These are phyloP conservation scores for Lethocerus indicus DNA, from an alignment of 1,140 invertebrate genomes.

Conservation along the genomic window DNA sequence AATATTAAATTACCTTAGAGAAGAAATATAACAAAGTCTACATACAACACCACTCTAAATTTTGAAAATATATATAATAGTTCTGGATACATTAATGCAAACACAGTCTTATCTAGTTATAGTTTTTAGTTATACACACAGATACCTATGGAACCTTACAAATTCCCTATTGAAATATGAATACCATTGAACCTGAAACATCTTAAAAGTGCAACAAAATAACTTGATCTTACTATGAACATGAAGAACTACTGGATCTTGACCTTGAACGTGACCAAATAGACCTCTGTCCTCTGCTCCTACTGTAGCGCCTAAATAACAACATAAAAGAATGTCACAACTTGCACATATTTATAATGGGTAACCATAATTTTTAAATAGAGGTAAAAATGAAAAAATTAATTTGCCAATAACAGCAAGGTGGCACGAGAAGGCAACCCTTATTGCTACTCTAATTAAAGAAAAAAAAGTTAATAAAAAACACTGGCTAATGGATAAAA, in stretches of 20 bases:
- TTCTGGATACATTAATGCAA: not conserved
- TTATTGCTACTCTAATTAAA: too few relatives aligned
- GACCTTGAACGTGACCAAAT: not conserved
- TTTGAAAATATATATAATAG: not conserved
- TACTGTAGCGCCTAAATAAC: not conserved
- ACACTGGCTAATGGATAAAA: too few relatives aligned
- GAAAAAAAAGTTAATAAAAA: too few relatives aligned
- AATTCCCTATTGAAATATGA: not conserved
- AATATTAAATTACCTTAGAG: not conserved
- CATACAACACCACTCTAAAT: not conserved
- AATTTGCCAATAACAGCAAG: too few relatives aligned
- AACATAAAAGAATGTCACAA: not conserved
- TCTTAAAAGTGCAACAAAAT: too few relatives aligned
- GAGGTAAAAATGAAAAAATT: not conserved
- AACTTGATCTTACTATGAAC: constrained; percentile 7
- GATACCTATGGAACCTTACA: not conserved
- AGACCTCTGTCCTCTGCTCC: not conserved
- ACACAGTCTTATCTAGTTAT: not conserved
- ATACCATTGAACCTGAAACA: too few relatives aligned
- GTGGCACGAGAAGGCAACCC: too few relatives aligned
- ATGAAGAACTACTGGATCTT: constrained; percentile 4
- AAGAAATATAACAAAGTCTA: not conserved
- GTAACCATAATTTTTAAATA: not conserved
- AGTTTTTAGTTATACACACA: not conserved
- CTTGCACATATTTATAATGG: not conserved